phyloP scores from a whole-genome alignment of 2,888 invertebrate genomes.

The Strigamia crassipes region DNA sequence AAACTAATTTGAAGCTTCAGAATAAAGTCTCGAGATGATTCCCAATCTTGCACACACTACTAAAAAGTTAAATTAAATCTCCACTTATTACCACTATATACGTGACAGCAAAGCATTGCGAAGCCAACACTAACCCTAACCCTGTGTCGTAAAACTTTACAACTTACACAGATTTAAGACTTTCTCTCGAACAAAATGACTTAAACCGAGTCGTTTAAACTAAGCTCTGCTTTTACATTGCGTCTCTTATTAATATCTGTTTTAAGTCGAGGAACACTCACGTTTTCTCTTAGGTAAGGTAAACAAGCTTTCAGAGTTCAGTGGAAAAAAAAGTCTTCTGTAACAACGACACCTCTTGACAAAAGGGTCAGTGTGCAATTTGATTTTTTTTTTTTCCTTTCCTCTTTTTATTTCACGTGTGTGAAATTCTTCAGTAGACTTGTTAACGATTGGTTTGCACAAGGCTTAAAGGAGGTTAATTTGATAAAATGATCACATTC shows the following conservation, averaged over 20 bases:
- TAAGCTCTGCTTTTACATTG: background rate
- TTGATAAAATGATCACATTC: constrained; percentile 10
- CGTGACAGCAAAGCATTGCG: constrained; percentile 4
- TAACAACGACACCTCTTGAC: background rate
- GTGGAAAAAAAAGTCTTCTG: background rate
- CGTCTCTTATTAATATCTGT: constrained; percentile 3
- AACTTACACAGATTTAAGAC: constrained; percentile 10
- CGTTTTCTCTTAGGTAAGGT: background rate
- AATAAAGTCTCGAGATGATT: background rate
- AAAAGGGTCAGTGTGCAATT: constrained; percentile 3
- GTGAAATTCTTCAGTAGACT: background rate
- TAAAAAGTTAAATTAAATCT: constrained; percentile 10
- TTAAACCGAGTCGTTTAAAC: constrained; percentile 10
- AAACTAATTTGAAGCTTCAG: background rate
- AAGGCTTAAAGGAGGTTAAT: constrained; percentile 4
- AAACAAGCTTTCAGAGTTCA: background rate
- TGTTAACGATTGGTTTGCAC: constrained; percentile 10
- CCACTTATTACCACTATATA: constrained; percentile 4
- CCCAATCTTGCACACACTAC: background rate
- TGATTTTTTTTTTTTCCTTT: background rate
- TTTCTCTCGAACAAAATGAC: background rate
- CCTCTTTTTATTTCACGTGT: background rate
- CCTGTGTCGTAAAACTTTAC: background rate
- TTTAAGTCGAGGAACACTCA: background rate
- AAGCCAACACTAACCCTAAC: background rate